Evolutionary conservation across 2,797 vertebrate genomes (phyloP), one percentile per base, ranked within the genome.

Genomic region (Semaprochilodus insignis): DNA sequence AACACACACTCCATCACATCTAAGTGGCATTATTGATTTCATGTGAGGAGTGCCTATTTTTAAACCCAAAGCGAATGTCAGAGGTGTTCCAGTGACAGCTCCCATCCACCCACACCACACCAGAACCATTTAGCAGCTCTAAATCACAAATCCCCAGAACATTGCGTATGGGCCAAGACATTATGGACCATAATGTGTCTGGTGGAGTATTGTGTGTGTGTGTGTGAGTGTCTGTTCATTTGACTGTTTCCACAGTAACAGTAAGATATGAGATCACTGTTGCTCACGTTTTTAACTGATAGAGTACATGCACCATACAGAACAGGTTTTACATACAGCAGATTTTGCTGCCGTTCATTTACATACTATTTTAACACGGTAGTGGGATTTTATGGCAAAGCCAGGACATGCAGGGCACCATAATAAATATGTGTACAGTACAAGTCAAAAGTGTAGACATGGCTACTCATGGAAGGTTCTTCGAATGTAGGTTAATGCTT

Each of bases 21-120:
- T 91, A 92, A 92, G 85, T 93, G 90, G 81, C 85, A 88, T 93
- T 91, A 93, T 91, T 90, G 87, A 93, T 93, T 94, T 92, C 92
- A 90, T 86, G 80, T 85, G 83, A 84, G 81, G 87, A 72, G 31
- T 21, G 63, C 27, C 71, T 91, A 90, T 89, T 89, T 90, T 86
- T 88, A 88, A 82, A 84, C 70, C 11, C 81, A 71, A 81, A 75
- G 81, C 85, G 84, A 85, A 88, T 85, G 85, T 82, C 82, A 83
- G 85, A 78, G 86, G 82, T 69, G 77, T 77, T 77, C 40, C 74
- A 62, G 8, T 34, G 8, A 31, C 23, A 55, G 76, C 4, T 15
- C 36, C 69, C 71, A 77, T 51, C 77, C 59, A 55, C 69, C 31
- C 31, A 62, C 27, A 60, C 63, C 77, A 72, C 57, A 63, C 34